Percentiles rank a stretch among this genome's conserved stretches.
phyloP scores from a whole-genome alignment of 92 coral and sea anemone species.

The Isaurus tuberculatus region DNA sequence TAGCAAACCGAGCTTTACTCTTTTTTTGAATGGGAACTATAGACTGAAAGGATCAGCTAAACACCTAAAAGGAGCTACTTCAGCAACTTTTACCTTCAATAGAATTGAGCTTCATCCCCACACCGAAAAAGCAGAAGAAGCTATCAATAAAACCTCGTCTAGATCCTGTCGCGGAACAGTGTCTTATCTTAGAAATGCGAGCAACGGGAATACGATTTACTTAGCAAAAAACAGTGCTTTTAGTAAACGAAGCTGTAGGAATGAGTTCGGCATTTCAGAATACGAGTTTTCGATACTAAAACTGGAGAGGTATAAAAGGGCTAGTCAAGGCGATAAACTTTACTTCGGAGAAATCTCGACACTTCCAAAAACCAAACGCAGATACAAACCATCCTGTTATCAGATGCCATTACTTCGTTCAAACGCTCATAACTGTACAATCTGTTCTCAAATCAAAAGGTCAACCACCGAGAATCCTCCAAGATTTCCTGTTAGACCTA shows the following conservation, averaged over 20 bases:
- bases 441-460: constrained; percentile 57
- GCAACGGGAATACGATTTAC: constrained; percentile 35
- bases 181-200: constrained; percentile 46
- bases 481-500: constrained; percentile 25
- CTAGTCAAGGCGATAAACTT: constrained; percentile 57
- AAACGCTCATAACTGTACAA: constrained; percentile 73
- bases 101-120: constrained; percentile 67
- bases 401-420: constrained; percentile 72
- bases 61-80: constrained; percentile 59
- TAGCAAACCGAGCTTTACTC: constrained; percentile 71
- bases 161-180: constrained; percentile 73
- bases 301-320: constrained; percentile 60
- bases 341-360: constrained; percentile 81
- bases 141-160: constrained; percentile 49
- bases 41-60: constrained; percentile 38
- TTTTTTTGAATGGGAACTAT: constrained; percentile 66
- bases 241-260: constrained; percentile 71
- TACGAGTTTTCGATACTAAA: constrained; percentile 73
- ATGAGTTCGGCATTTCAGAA: constrained; percentile 76
- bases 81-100: constrained; percentile 73
- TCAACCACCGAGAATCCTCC: constrained; percentile 67
- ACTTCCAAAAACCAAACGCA: constrained; percentile 49
- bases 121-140: constrained; percentile 42
- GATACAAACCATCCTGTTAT: constrained; percentile 63
- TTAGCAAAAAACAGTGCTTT: constrained; percentile 65